phyloP scores from a whole-genome alignment of 2,113 vertebrate genomes.

The Muntiacus muntjak region DNA sequence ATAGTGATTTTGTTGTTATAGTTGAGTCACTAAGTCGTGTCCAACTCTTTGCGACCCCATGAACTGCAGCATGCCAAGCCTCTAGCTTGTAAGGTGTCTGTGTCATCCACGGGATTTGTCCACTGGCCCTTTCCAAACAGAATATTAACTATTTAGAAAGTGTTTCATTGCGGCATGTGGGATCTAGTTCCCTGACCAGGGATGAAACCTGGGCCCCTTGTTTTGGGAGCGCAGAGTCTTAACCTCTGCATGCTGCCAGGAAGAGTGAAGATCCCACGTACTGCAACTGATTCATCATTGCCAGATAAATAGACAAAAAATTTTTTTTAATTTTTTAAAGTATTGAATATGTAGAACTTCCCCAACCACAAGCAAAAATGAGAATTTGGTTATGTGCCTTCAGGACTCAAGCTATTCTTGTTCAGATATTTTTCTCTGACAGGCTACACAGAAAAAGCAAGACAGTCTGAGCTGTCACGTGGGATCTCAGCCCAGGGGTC shows the following conservation, averaged over 20 bases:
- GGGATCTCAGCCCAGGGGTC: too few species aligned
- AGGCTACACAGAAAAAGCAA: background rate
- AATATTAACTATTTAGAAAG: background rate
- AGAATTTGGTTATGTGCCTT: background rate
- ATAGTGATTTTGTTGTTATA: background rate
- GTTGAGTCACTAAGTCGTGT: background rate
- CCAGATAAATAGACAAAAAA: background rate
- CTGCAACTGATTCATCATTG: background rate
- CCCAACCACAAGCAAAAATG: background rate
- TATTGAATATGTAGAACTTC: background rate
- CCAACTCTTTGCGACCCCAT: background rate
- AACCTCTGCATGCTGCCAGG: background rate
- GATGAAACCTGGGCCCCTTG: background rate
- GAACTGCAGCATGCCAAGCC: fast-evolving
- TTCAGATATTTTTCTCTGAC: background rate
- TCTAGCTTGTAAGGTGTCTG: background rate
- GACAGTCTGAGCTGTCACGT: background rate
- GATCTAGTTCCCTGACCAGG: background rate
- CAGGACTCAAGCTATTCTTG: background rate
- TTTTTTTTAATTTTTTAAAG: background rate
- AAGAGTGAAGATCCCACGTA: background rate
- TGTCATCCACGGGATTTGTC: background rate
- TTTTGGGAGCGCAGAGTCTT: background rate
- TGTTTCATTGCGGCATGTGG: background rate
- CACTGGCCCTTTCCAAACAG: background rate